phyloP scores from a whole-genome alignment of 2,888 invertebrate genomes.

The Lasioglossum oenotherae region DNA sequence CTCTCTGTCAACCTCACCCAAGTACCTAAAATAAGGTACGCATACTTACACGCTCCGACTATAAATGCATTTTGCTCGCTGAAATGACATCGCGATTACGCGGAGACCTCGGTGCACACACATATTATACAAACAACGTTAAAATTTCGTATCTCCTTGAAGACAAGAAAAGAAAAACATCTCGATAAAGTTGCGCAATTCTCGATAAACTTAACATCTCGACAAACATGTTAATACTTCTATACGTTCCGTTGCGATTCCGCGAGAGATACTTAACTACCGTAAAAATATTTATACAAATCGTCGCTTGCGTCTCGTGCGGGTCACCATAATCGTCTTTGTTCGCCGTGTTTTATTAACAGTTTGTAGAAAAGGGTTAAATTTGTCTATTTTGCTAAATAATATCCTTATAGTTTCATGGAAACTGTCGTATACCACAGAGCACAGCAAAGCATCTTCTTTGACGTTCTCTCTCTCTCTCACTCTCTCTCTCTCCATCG shows the following conservation, averaged over 20 bases:
- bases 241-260: slow-evolving; percentile 24
- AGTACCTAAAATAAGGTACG: slow-evolving; percentile 45
- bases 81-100: slow-evolving; percentile 14
- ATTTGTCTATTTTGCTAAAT: slow-evolving; percentile 44
- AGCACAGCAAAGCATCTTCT: slow-evolving; percentile 60
- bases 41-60: slow-evolving; percentile 22
- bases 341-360: slow-evolving; percentile 39
- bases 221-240: slow-evolving; percentile 29
- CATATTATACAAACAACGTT: slow-evolving; percentile 48
- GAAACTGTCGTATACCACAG: slow-evolving; percentile 66
- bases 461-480: slow-evolving; percentile 46
- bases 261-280: slow-evolving; percentile 22
- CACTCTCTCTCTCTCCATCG: slow-evolving; percentile 5
- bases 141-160: slow-evolving; percentile 15
- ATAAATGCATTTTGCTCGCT: slow-evolving; percentile 26
- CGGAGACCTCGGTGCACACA: slow-evolving; percentile 32
- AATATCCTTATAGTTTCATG: slow-evolving; percentile 66
- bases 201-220: slow-evolving; percentile 31
- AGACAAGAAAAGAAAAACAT: slow-evolving; percentile 11
- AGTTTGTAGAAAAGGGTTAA: slow-evolving; percentile 34
- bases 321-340: slow-evolving; percentile 1
- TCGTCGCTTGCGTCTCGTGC: neutral
- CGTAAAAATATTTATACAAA: slow-evolving; percentile 19
- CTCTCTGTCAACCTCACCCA: slow-evolving; percentile 15
- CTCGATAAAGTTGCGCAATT: slow-evolving; percentile 21